Evolutionary conservation across 1,140 invertebrate genomes (phyloP).

Genomic region (Drosophila sucinea): DNA sequence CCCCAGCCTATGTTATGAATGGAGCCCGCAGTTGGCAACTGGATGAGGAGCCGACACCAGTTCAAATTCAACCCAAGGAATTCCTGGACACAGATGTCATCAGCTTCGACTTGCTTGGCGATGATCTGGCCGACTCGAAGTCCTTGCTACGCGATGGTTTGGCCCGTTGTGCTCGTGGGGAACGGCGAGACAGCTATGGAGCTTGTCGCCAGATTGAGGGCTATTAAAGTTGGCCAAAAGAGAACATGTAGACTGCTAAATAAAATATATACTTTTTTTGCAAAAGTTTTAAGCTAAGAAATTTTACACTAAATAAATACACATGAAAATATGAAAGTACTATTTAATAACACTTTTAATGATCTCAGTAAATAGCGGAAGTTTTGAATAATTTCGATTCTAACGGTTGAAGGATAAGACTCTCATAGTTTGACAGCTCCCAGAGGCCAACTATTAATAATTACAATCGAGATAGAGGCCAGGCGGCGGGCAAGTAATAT

Average conservation of each 20-base stretch:
- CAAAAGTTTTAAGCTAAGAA: slow-evolving; percentile 24
- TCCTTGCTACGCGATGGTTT: slow-evolving; percentile 85
- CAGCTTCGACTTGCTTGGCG: slow-evolving; percentile 66
- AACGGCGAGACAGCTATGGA: slow-evolving; percentile 85
- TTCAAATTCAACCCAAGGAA: slow-evolving; percentile 47
- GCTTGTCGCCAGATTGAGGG: slow-evolving; percentile 83
- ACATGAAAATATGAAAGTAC: slow-evolving; percentile 11
- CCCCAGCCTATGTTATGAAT: slow-evolving; percentile 52
- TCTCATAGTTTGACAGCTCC: slow-evolving; percentile 47
- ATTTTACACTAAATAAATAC: slow-evolving; percentile 39
- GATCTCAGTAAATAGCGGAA: slow-evolving; percentile 37
- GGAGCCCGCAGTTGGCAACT: slow-evolving; percentile 65
- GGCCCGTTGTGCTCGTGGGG: slow-evolving; percentile 86
- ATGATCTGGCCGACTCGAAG: slow-evolving; percentile 64
- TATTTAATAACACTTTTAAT: slow-evolving; percentile 23
- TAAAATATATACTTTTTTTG: slow-evolving; percentile 49
- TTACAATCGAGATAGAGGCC: slow-evolving; percentile 58
- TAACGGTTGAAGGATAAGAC: slow-evolving; percentile 46
- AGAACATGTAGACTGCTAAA: slow-evolving; percentile 61
- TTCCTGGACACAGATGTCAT: slow-evolving; percentile 51
- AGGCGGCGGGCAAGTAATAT: slow-evolving; percentile 32
- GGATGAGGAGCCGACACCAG: slow-evolving; percentile 65
- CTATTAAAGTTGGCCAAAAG: slow-evolving; percentile 55
- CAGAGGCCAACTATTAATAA: slow-evolving; percentile 32
- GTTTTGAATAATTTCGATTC: slow-evolving; percentile 1